These are phyloP conservation scores for Spatulosminthurus flaviceps DNA, from an alignment of 2,888 invertebrate species.

Conservation along the genomic window DNA sequence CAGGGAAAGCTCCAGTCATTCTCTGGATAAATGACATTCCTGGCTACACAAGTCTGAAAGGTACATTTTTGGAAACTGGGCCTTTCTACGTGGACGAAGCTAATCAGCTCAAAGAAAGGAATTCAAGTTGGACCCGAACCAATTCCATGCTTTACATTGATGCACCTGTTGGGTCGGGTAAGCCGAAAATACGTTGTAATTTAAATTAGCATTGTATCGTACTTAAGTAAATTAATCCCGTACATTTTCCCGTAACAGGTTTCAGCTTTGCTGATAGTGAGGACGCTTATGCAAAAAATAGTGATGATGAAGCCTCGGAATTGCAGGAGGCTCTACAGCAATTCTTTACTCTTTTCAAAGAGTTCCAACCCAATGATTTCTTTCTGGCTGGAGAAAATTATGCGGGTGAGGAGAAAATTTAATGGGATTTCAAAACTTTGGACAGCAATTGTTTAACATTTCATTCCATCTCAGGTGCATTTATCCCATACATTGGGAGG, in stretches of 20 bases:
- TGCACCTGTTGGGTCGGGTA: conserved; percentile 87
- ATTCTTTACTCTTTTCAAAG: conserved; percentile 83
- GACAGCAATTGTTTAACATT: no score
- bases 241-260: no score
- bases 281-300: conserved; percentile 61
- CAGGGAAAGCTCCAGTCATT: background rate
- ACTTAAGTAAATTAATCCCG: no score
- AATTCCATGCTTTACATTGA: conserved; percentile 77
- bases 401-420: no score
- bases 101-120: background rate
- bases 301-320: no score
- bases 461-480: no score
- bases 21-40: conserved; percentile 1
- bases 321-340: conserved; percentile 70
- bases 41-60: background rate
- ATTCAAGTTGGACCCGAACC: background rate
- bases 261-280: conserved; percentile 84
- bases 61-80: background rate
- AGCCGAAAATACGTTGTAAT: no score
- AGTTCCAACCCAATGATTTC: conserved; percentile 78
- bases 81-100: background rate
- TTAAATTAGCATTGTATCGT: no score
- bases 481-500: conserved; percentile 68
- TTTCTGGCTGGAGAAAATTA: conserved; percentile 91
- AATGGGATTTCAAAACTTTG: no score